Conservation (phyloP, 1,140 invertebrate genomes). For the Paralvinella palmiformis region DNA sequence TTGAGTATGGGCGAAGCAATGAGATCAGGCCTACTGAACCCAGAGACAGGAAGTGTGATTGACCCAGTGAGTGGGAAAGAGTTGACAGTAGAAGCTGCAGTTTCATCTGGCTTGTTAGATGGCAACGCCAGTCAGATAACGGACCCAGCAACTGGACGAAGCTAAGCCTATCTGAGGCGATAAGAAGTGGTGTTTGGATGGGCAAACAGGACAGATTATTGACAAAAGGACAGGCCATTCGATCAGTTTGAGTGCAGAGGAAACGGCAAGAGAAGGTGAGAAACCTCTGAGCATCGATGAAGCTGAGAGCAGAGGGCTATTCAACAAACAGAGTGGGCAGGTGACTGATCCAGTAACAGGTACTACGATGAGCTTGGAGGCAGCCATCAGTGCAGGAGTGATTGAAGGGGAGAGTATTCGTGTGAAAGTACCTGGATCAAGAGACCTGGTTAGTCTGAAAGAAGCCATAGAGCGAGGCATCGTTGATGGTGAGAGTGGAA, state of each 20-base stretch:
- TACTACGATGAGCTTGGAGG: slow-evolving; percentile 41
- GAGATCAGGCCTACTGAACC: slow-evolving; percentile 61
- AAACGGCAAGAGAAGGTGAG: neutral
- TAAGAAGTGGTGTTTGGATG: no score
- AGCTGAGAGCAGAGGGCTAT: slow-evolving; percentile 21
- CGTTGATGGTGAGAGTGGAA: slow-evolving; percentile 58
- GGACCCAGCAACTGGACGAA: no score
- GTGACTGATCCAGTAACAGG: slow-evolving; percentile 13
- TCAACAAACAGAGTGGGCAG: neutral
- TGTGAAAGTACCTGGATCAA: slow-evolving; percentile 66
- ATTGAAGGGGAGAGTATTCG: slow-evolving; percentile 59
- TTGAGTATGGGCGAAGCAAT: slow-evolving; percentile 68
- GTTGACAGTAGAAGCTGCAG: no score
- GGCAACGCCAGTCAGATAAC: no score
- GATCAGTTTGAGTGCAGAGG: no score
- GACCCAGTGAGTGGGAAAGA: no score
- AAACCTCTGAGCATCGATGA: slow-evolving; percentile 46
- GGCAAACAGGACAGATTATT: no score
- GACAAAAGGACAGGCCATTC: no score
- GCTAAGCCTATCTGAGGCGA: no score
- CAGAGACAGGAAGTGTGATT: slow-evolving; percentile 65
- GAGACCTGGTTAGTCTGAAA: slow-evolving; percentile 70
- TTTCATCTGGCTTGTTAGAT: no score
- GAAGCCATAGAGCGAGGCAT: slow-evolving; percentile 63
- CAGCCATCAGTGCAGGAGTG: slow-evolving; percentile 67